Evolutionary conservation across 1,140 invertebrate genomes (phyloP).

Genomic region (Pararge aegeria): DNA sequence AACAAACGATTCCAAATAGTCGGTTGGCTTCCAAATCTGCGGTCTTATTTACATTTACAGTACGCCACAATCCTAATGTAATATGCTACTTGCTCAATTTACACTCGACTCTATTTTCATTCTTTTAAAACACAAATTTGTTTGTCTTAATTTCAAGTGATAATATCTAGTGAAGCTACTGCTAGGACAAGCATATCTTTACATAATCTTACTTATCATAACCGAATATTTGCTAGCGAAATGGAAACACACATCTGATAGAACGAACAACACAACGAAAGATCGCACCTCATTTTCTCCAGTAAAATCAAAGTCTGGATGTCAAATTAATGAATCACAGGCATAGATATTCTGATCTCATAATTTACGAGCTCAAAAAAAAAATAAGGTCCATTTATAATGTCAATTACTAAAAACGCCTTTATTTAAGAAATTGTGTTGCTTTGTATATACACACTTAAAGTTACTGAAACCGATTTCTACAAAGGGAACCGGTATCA

Average conservation of each 20-base stretch:
- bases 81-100: neutral
- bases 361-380: too few species aligned
- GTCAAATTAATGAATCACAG: neutral
- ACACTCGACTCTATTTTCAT: constrained; percentile 1
- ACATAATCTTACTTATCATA: constrained; percentile 30
- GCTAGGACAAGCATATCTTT: constrained; percentile 18
- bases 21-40: constrained; percentile 36
- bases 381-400: too few species aligned
- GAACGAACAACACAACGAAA: neutral
- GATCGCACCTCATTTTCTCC: neutral
- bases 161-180: constrained; percentile 14
- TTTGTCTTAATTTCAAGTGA: neutral
- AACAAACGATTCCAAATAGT: constrained; percentile 46
- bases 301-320: too few species aligned
- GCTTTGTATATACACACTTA: too few species aligned
- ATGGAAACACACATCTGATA: neutral
- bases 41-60: constrained; percentile 38
- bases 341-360: too few species aligned
- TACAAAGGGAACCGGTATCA: too few species aligned
- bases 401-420: too few species aligned
- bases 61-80: constrained; percentile 19
- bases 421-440: too few species aligned
- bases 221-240: constrained; percentile 20
- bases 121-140: neutral
- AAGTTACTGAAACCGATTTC: too few species aligned